A percentile compares a stretch with the other conserved stretches of the same genome.
These are phyloP conservation scores for Pardosa pseudoannulata DNA, from an alignment of 2,888 invertebrate genomes.

Conservation along the genomic window DNA sequence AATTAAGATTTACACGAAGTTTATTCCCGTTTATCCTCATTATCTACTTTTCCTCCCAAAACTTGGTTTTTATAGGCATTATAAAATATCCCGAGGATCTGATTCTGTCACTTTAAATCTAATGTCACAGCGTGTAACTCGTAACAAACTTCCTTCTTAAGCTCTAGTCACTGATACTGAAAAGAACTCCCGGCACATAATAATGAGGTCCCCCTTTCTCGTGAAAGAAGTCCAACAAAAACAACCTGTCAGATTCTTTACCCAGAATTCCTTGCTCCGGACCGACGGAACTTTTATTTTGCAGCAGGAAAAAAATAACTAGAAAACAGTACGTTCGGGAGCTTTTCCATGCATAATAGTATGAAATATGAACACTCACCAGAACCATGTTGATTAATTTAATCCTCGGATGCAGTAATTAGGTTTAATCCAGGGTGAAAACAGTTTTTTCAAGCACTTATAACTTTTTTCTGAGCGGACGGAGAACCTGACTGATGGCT, in stretches of 20 bases:
- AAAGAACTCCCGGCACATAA: constrained; percentile 1
- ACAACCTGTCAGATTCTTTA: constrained; percentile 70
- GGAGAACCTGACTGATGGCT: constrained; percentile 31
- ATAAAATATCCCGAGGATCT: background rate
- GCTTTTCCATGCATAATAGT: too few species aligned
- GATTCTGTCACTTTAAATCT: background rate
- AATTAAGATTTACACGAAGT: too few species aligned
- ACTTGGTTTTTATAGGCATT: background rate
- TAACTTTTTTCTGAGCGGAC: constrained; percentile 45
- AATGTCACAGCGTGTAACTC: background rate
- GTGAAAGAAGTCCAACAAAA: constrained; percentile 31
- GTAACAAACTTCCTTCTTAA: background rate
- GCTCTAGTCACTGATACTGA: background rate
- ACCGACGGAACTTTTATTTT: constrained; percentile 51
- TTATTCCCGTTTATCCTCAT: too few species aligned
- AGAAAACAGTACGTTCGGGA: background rate
- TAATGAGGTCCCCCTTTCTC: constrained; percentile 26
- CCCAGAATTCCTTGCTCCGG: constrained; percentile 53
- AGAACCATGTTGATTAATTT: constrained; percentile 50
- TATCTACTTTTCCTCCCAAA: background rate
- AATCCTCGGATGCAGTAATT: constrained; percentile 31
- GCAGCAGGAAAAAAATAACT: background rate
- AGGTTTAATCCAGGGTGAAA: constrained; percentile 44
- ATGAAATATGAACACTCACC: constrained; percentile 46
- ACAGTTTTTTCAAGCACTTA: constrained; percentile 36